Evolutionary conservation across 2,113 vertebrate genomes (phyloP).

Genomic region (Regulus satrapa): DNA sequence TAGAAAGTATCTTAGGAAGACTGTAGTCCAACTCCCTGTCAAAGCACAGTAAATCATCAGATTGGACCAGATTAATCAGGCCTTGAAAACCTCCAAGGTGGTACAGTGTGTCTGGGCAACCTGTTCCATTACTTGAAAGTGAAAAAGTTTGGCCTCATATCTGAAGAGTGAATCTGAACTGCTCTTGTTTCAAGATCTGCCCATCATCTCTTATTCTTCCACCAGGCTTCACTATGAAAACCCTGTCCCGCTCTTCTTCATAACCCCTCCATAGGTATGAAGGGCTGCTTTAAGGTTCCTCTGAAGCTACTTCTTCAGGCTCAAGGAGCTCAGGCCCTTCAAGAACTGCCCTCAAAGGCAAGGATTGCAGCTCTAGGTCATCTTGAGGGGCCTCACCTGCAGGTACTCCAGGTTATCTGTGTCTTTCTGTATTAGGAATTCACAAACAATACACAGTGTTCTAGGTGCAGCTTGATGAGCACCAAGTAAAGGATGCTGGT

Average conservation of each 20-base stretch:
- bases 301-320: neutral
- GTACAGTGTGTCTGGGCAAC: neutral
- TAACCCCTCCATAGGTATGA: neutral
- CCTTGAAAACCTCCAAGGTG: neutral
- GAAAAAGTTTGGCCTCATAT: neutral
- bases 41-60: neutral
- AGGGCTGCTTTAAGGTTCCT: neutral
- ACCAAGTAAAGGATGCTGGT: neutral
- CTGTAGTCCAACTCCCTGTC: neutral
- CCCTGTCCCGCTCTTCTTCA: neutral
- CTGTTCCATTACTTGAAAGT: neutral
- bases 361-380: neutral
- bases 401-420: neutral
- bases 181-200: neutral
- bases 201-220: neutral
- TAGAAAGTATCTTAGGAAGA: neutral
- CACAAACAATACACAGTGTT: neutral
- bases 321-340: neutral
- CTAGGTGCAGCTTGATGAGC: neutral
- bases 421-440: neutral
- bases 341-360: neutral
- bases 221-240: neutral
- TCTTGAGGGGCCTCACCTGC: neutral
- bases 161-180: neutral
- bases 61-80: neutral